Evolutionary conservation across 2,797 vertebrate species (phyloP), one percentile per base, ranked within the genome.

Genomic region (Gadopsis bispinosus): DNA sequence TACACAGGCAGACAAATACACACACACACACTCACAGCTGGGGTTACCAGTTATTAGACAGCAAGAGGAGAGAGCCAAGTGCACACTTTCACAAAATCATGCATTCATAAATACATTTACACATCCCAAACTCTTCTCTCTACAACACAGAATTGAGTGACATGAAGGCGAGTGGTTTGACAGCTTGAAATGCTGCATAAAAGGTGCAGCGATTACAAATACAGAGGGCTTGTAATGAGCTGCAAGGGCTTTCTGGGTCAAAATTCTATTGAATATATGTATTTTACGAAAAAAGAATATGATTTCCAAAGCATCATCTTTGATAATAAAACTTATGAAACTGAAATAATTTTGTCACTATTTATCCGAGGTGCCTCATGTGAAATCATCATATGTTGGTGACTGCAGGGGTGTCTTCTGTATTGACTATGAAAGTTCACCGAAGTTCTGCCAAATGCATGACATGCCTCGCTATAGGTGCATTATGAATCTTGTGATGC

Each of bases 41-140:
- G 93, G 92, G 93, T 92, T 93, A 92, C 92, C 92, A 92, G 94
- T 93, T 94, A 93, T 93, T 95, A 94, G 93, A 94, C 93, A 93
- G 92, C 90, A 87, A 92, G 92, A 92, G 90, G 91, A 89, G 88
- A 91, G 93, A 92, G 86, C 80, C 89, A 89, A 93, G 82, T 91
- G 86, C 81, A 93, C 92, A 91, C 89, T 92, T 90, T 88, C 88
- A 92, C 88, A 90, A 93, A 94, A 92, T 92, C 90, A 92, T 87
- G 91, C 90, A 95, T 93, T 94, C 88, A 94, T 93, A 94, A 94
- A 93, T 93, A 93, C 90, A 94, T 93, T 93, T 92, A 87, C 87
- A 89, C 88, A 88, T 73, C 62, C 87, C 73, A 81, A 84, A 86
- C 74, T 77, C 86, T 77, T 75, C 80, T 84, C 70, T 81, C 83